phyloP scores from a whole-genome alignment of 2,888 invertebrate species.

The Dioctria rufipes region DNA sequence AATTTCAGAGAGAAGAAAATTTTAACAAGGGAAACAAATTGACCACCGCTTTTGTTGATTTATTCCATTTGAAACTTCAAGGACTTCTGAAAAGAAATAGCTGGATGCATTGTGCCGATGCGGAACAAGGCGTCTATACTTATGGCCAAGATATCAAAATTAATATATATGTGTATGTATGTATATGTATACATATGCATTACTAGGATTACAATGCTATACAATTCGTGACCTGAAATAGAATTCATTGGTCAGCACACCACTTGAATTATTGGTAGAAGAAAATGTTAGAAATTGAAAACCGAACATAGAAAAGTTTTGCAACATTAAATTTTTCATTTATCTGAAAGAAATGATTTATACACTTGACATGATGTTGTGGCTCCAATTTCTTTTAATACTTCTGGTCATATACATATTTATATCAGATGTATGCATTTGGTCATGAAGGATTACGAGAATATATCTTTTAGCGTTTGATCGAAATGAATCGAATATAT shows the following conservation, averaged over 20 bases:
- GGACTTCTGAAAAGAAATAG: conserved; percentile 13
- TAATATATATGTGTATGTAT: background rate
- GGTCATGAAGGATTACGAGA: no score
- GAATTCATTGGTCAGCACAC: conserved; percentile 40
- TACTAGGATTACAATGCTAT: conserved; percentile 11
- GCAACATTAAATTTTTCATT: conserved; percentile 44
- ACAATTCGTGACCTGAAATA: conserved; percentile 33
- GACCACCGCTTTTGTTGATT: background rate
- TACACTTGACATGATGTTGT: conserved; percentile 40
- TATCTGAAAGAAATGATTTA: conserved; percentile 33
- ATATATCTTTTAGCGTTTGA: no score
- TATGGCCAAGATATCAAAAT: conserved; percentile 29
- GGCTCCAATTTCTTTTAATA: background rate
- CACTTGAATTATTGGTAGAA: background rate
- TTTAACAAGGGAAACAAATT: conserved; percentile 27
- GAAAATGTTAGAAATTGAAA: background rate
- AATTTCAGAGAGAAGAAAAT: conserved; percentile 5
- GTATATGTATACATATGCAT: conserved; percentile 1
- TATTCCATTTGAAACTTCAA: background rate
- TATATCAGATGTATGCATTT: no score
- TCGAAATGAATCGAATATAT: no score
- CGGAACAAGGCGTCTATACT: conserved; percentile 13
- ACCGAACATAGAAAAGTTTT: conserved; percentile 10
- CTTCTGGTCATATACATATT: no score
- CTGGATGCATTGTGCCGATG: background rate